Conservation (phyloP, 2,888 invertebrate genomes). For the Campaea margaritaria region DNA sequence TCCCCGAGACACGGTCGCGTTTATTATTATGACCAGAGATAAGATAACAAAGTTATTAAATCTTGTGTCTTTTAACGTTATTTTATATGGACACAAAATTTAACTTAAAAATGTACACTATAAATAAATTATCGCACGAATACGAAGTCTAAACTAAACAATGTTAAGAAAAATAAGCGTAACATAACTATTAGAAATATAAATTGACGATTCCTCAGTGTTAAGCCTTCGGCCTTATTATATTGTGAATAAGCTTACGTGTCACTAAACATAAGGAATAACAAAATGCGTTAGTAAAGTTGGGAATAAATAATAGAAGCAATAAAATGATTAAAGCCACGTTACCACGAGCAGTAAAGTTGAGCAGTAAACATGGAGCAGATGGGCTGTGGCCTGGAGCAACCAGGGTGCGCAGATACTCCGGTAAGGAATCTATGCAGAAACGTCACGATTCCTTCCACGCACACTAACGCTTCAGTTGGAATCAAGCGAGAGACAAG, state of each 20-base stretch:
- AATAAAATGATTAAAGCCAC: conserved; percentile 48
- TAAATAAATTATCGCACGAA: no score
- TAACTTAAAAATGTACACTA: no score
- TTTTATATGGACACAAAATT: no score
- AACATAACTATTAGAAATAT: no score
- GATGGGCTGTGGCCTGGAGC: conserved; percentile 43
- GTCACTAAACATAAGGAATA: neutral
- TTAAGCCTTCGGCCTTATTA: no score
- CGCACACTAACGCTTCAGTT: neutral
- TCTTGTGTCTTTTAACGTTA: conserved; percentile 26
- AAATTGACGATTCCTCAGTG: no score
- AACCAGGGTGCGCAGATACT: conserved; percentile 2
- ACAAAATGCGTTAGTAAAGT: conserved; percentile 3
- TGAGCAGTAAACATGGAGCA: conserved; percentile 50
- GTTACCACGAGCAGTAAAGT: conserved; percentile 48
- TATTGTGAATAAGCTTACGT: no score
- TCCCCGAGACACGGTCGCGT: conserved; percentile 46
- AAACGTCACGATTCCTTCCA: neutral
- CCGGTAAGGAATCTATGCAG: conserved; percentile 1
- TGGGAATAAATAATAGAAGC: conserved; percentile 42
- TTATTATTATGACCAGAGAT: conserved; percentile 53
- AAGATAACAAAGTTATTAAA: conserved; percentile 52
- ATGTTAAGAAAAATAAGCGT: no score
- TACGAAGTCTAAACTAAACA: no score
- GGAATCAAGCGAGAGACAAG: neutral